A percentile compares a stretch with the other conserved stretches of the same genome.
phyloP scores from a whole-genome alignment of 1,140 invertebrate genomes.

The Scaptomyza montana region DNA sequence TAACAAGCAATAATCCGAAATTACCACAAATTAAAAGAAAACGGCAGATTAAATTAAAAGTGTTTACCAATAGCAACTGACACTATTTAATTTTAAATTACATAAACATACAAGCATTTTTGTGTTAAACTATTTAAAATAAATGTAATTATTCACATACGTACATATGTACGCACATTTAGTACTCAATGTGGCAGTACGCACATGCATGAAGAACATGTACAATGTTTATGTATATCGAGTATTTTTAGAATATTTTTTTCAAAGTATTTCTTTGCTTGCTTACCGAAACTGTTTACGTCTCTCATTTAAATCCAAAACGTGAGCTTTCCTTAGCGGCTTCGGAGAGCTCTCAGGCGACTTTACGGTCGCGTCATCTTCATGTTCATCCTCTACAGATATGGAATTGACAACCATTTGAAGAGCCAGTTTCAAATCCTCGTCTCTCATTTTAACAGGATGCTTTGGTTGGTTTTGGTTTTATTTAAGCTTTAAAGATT shows the following conservation, averaged over 20 bases:
- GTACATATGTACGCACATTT: conserved; percentile 41
- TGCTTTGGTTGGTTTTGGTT: not conserved
- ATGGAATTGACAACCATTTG: conserved; percentile 86
- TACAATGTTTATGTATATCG: conserved; percentile 4
- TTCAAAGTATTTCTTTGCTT: not conserved
- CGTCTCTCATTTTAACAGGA: conserved; percentile 86
- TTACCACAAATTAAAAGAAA: no score
- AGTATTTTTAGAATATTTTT: conserved; percentile 34
- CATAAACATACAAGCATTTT: no score
- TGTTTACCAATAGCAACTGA: no score
- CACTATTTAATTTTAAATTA: no score
- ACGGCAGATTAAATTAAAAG: no score
- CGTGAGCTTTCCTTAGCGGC: conserved; percentile 84
- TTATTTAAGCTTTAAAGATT: not conserved
- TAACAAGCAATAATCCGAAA: no score
- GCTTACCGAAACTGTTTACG: conserved; percentile 86
- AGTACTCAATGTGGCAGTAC: conserved; percentile 8
- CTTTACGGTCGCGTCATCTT: conserved; percentile 22
- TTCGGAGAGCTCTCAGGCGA: conserved; percentile 85
- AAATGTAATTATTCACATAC: conserved; percentile 24
- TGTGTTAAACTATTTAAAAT: no score
- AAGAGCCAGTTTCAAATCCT: conserved; percentile 87
- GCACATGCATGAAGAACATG: not conserved
- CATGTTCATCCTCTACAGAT: conserved; percentile 74
- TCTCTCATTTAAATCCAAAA: conserved; percentile 84